phyloP scores from a whole-genome alignment of 2,888 invertebrate species.

The Corythucha ciliata region DNA sequence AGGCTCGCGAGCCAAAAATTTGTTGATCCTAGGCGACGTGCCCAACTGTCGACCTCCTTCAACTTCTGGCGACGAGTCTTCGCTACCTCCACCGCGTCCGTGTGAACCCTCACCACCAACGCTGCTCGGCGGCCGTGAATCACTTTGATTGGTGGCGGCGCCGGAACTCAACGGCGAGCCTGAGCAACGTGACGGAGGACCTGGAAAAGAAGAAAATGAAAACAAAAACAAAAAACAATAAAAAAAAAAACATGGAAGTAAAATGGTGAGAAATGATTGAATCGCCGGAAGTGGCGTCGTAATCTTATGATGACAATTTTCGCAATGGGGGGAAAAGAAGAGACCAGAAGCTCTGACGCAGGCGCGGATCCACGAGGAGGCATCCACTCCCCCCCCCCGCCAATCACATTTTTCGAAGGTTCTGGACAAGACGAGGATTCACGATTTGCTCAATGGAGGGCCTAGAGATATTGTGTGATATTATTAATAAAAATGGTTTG shows the following conservation, averaged over 20 bases:
- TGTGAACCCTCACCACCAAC: conserved; percentile 40
- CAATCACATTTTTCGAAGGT: too few relatives aligned
- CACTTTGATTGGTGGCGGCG: conserved; percentile 52
- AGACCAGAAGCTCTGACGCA: too few relatives aligned
- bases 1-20: conserved; percentile 74
- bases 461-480: too few relatives aligned
- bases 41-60: conserved; percentile 58
- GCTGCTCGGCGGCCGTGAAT: conserved; percentile 51
- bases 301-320: neutral
- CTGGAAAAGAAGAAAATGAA: conserved; percentile 41
- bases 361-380: too few relatives aligned
- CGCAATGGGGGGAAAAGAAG: too few relatives aligned
- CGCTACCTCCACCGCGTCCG: conserved; percentile 52
- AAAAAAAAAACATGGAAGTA: neutral
- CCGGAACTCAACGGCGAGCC: conserved; percentile 48
- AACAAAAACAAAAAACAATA: conserved; percentile 2
- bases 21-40: conserved; percentile 75
- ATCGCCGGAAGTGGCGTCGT: too few relatives aligned
- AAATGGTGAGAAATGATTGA: neutral
- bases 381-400: too few relatives aligned
- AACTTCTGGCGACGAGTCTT: conserved; percentile 66
- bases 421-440: too few relatives aligned
- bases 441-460: too few relatives aligned
- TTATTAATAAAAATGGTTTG: too few relatives aligned
- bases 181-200: conserved; percentile 55